phyloP scores from a whole-genome alignment of 2,888 invertebrate genomes.

The Ichneumon xanthorius region DNA sequence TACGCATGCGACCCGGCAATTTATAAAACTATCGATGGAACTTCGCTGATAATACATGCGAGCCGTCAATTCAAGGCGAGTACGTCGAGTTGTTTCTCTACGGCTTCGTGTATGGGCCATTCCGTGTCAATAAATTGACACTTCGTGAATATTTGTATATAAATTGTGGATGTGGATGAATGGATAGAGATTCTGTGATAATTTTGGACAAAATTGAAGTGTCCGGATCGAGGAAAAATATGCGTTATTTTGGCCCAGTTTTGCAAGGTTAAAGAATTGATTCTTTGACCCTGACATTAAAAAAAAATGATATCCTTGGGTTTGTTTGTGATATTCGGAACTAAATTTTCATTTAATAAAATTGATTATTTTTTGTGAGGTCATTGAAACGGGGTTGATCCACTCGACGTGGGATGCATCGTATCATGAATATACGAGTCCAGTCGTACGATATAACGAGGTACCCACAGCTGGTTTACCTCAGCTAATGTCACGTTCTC shows the following conservation, averaged over 20 bases:
- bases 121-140: background rate
- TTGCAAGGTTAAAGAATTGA: background rate
- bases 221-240: background rate
- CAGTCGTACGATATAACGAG: slow-evolving; percentile 70
- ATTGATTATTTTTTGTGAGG: background rate
- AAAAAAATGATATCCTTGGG: background rate
- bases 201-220: background rate
- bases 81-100: background rate
- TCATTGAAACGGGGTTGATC: background rate
- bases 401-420: background rate
- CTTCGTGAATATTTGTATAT: background rate
- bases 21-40: slow-evolving; percentile 75
- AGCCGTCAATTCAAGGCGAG: background rate
- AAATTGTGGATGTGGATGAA: background rate
- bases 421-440: slow-evolving; percentile 51
- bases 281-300: background rate
- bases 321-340: background rate
- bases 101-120: background rate
- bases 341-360: background rate
- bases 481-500: slow-evolving; percentile 70
- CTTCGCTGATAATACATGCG: slow-evolving; percentile 66
- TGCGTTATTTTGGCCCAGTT: background rate
- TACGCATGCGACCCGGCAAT: slow-evolving; percentile 67
- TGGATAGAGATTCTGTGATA: background rate
- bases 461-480: slow-evolving; percentile 73